Evolutionary conservation across 2,797 vertebrate species (phyloP).

Genomic region (Scomberomorus guttatus): DNA sequence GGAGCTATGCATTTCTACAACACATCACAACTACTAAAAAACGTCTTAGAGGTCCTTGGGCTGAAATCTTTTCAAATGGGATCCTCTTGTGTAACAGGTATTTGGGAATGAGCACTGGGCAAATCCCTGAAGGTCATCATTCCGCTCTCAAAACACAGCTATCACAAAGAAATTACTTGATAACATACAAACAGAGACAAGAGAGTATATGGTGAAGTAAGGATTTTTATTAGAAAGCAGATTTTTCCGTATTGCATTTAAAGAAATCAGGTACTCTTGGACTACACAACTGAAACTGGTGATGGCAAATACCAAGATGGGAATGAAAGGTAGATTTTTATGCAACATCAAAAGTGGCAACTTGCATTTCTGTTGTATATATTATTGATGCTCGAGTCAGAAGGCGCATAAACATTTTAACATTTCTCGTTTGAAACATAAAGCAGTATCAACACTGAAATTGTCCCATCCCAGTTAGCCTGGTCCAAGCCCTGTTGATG

Average conservation of each 20-base stretch:
- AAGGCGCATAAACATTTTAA: conserved; percentile 82
- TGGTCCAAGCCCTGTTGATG: conserved; percentile 72
- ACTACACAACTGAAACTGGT: conserved; percentile 82
- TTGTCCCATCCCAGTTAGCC: conserved; percentile 71
- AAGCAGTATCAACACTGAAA: conserved; percentile 79
- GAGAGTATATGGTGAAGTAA: conserved; percentile 80
- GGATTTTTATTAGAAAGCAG: conserved; percentile 89
- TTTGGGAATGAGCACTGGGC: conserved; percentile 3
- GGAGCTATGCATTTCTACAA: neutral
- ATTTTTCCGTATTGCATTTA: conserved; percentile 87
- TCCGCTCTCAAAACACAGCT: neutral
- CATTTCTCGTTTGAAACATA: conserved; percentile 75
- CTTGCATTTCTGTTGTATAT: conserved; percentile 83
- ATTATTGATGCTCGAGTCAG: conserved; percentile 82
- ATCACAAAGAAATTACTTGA: neutral
- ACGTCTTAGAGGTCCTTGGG: neutral
- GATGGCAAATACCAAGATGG: conserved; percentile 79
- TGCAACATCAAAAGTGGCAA: conserved; percentile 83
- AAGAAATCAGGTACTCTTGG: conserved; percentile 81
- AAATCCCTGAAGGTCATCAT: conserved; percentile 1
- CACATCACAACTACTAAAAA: conserved; percentile 6
- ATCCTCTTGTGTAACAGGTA: neutral
- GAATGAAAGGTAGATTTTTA: conserved; percentile 82
- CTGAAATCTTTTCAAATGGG: neutral
- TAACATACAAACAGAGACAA: conserved; percentile 26